Conservation (phyloP, 2,888 invertebrate species). For the Lasioglossum malachurum region DNA sequence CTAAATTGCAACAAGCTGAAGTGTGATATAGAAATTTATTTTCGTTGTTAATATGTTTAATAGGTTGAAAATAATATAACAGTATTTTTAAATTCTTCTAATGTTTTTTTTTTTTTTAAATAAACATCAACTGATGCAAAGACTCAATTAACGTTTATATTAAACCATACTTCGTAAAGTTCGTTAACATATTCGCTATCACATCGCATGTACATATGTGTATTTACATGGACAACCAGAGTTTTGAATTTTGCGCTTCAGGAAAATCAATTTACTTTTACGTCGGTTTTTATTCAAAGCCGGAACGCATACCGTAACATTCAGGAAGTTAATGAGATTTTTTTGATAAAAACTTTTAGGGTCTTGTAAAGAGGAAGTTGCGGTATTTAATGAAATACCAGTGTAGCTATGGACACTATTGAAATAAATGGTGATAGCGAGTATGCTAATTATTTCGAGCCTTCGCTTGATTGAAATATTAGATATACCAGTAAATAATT, state of each 20-base stretch:
- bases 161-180: background rate
- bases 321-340: background rate
- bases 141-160: background rate
- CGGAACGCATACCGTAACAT: background rate
- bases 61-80: too few species aligned
- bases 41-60: too few species aligned
- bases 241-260: background rate
- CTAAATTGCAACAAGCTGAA: too few species aligned
- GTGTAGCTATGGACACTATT: background rate
- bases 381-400: background rate
- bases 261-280: background rate
- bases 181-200: background rate
- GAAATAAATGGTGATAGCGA: background rate
- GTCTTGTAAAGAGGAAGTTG: background rate
- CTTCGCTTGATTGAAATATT: background rate
- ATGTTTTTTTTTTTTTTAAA: background rate
- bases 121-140: background rate
- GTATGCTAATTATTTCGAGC: background rate
- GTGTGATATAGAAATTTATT: too few species aligned
- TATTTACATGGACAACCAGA: background rate
- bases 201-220: background rate
- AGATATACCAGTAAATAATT: background rate
- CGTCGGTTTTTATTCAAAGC: background rate
- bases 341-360: background rate
- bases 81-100: too few species aligned